phyloP scores from a whole-genome alignment of 1,140 invertebrate genomes.

The Vanessa atalanta region DNA sequence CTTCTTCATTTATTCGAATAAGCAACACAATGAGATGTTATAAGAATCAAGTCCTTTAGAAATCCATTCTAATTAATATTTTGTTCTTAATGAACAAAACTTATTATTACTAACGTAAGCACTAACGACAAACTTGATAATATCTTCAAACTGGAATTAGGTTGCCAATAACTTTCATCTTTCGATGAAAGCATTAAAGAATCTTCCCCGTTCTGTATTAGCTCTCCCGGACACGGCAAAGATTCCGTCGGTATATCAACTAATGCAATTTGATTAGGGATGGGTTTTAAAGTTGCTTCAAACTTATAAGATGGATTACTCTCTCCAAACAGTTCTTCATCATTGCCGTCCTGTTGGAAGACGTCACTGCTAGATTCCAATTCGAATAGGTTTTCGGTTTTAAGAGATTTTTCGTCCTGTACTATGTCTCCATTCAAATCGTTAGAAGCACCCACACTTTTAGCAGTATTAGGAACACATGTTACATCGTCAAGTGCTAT shows the following conservation, averaged over 20 bases:
- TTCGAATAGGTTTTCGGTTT: conserved; percentile 51
- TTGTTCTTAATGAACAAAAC: conserved; percentile 25
- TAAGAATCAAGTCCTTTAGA: conserved; percentile 15
- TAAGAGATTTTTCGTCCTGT: conserved; percentile 34
- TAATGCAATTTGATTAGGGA: conserved; percentile 54
- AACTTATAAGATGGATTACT: conserved; percentile 48
- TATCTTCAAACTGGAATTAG: conserved; percentile 50
- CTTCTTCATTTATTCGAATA: conserved; percentile 59
- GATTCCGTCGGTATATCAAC: conserved; percentile 57
- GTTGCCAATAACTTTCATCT: conserved; percentile 67
- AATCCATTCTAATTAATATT: conserved; percentile 10
- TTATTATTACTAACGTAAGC: conserved; percentile 46
- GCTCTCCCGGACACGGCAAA: conserved; percentile 56
- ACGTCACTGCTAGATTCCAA: conserved; percentile 49
- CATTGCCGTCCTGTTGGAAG: conserved; percentile 52
- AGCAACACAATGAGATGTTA: conserved; percentile 27
- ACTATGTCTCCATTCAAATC: conserved; percentile 18
- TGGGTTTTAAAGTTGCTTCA: conserved; percentile 52
- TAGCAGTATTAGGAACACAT: conserved; percentile 46
- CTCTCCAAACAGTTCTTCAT: conserved; percentile 52
- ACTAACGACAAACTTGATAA: conserved; percentile 51
- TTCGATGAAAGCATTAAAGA: conserved; percentile 73
- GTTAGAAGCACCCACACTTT: conserved; percentile 28
- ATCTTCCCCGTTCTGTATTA: conserved; percentile 64
- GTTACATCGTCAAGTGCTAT: conserved; percentile 67